Evolutionary conservation across 2,797 vertebrate genomes (phyloP), one percentile per base, ranked within the genome.

Genomic region (Chelon labrosus): DNA sequence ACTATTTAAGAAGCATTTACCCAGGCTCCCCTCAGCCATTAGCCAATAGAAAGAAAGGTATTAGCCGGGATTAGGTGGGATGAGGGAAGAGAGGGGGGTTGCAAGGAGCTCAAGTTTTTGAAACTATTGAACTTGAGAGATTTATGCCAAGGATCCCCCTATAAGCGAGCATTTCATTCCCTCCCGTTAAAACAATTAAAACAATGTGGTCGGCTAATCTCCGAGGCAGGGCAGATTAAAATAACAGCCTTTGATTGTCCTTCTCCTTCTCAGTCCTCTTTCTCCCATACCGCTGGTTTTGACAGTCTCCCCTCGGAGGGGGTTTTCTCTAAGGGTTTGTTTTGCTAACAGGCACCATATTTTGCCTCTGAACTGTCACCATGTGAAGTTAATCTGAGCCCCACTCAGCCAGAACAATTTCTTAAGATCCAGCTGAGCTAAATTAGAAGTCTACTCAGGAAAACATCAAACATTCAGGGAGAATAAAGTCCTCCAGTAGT

Each of bases 91-190:
- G 85, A 79, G 84, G 91, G 92, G 91, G 93, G 92, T 68, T 78
- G 88, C 85, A 59, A 72, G 83, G 89, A 86, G 91, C 92, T 94
- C 93, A 93, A 94, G 91, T 93, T 94, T 93, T 92, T 89, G 91
- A 95, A 95, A 95, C 94, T 94, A 96, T 95, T 95, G 94, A 96
- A 96, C 93, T 95, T 95, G 94, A 85, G 91, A 92, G 93, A 93
- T 95, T 95, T 94, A 88, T 87, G 92, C 91, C 89, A 93, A 90
- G 91, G 93, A 94, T 88, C 85, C 89, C 87, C 89, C 84, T 87
- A 86, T 92, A 90, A 91, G 83, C 68, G 87, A 85, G 88, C 90
- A 87, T 86, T 94, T 92, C 92, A 91, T 90, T 92, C 92, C 93
- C 88, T 82, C 90, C 90, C 73, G 79, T 92, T 95, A 94, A 95